A percentile compares a stretch with the other conserved stretches of the same genome.
phyloP scores from a whole-genome alignment of 2,888 invertebrate species.

The Tenthredo amoena region DNA sequence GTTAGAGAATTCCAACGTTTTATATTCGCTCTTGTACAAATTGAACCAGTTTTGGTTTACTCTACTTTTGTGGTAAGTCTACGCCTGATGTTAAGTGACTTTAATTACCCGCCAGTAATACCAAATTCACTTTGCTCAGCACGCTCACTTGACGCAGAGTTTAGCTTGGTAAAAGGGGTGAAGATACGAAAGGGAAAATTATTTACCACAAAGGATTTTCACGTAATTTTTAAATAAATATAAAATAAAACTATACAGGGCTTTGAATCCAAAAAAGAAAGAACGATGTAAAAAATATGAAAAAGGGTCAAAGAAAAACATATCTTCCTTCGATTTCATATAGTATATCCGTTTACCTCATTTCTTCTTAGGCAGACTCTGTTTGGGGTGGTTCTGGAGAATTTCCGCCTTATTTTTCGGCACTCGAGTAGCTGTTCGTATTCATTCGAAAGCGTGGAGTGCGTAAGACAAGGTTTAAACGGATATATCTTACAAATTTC shows the following conservation, averaged over 20 bases:
- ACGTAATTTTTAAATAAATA: background rate
- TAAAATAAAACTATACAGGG: background rate
- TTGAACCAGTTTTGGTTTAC: slow-evolving; percentile 17
- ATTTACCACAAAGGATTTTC: background rate
- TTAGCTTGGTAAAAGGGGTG: background rate
- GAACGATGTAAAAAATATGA: background rate
- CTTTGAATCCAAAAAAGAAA: background rate
- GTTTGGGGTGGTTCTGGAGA: background rate
- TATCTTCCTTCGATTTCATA: background rate
- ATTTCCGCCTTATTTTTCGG: background rate
- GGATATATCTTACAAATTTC: slow-evolving; percentile 31
- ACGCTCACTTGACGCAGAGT: background rate
- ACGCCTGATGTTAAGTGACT: slow-evolving; percentile 26
- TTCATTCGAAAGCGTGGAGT: background rate
- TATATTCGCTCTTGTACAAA: background rate
- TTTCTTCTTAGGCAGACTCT: background rate
- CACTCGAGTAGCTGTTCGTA: background rate
- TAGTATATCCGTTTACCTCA: background rate
- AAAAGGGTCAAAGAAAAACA: background rate
- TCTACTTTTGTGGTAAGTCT: slow-evolving; percentile 14
- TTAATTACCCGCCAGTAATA: slow-evolving; percentile 15
- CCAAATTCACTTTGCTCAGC: slow-evolving; percentile 11
- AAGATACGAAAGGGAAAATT: background rate
- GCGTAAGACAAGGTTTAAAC: slow-evolving; percentile 1
- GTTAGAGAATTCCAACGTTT: slow-evolving; percentile 10